A percentile compares a stretch with the other conserved stretches of the same genome.
phyloP scores from a whole-genome alignment of 2,888 invertebrate genomes.

The Junonia oenone region DNA sequence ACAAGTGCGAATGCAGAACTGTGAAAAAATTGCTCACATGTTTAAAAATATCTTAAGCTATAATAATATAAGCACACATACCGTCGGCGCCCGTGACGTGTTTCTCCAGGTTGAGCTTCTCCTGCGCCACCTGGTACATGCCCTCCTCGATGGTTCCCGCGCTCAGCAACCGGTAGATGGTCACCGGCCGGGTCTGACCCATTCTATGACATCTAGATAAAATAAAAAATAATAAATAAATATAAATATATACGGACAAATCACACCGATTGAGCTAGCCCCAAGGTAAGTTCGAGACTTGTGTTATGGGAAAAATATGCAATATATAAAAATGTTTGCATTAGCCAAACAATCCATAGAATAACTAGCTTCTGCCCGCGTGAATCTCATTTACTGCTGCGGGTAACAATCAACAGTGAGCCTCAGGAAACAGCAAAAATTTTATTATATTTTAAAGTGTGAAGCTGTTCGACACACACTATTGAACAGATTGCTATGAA shows the following conservation, averaged over 20 bases:
- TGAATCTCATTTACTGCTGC: too few relatives aligned
- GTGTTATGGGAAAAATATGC: neutral
- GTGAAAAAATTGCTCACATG: too few relatives aligned
- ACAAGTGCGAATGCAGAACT: too few relatives aligned
- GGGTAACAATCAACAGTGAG: too few relatives aligned
- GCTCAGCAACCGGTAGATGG: slow-evolving; percentile 90
- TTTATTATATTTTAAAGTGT: too few relatives aligned
- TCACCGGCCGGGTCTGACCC: slow-evolving; percentile 90
- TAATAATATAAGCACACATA: slow-evolving; percentile 34
- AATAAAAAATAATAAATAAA: neutral
- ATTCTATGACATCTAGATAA: slow-evolving; percentile 83
- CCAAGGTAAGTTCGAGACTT: too few relatives aligned
- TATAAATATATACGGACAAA: too few relatives aligned
- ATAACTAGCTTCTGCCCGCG: neutral
- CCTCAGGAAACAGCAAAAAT: too few relatives aligned
- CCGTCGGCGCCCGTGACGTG: slow-evolving; percentile 86
- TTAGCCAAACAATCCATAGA: neutral
- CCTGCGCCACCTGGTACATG: slow-evolving; percentile 92
- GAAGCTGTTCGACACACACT: too few relatives aligned
- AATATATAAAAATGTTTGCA: neutral
- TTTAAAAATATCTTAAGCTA: too few relatives aligned
- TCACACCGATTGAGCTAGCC: too few relatives aligned
- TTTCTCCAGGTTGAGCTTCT: slow-evolving; percentile 93
- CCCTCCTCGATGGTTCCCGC: slow-evolving; percentile 95
- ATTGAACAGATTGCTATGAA: too few relatives aligned